Percentiles rank a stretch among this genome's conserved stretches.
Evolutionary conservation across 2,113 vertebrate species (phyloP).

Genomic region (Vanacampus margaritifer): DNA sequence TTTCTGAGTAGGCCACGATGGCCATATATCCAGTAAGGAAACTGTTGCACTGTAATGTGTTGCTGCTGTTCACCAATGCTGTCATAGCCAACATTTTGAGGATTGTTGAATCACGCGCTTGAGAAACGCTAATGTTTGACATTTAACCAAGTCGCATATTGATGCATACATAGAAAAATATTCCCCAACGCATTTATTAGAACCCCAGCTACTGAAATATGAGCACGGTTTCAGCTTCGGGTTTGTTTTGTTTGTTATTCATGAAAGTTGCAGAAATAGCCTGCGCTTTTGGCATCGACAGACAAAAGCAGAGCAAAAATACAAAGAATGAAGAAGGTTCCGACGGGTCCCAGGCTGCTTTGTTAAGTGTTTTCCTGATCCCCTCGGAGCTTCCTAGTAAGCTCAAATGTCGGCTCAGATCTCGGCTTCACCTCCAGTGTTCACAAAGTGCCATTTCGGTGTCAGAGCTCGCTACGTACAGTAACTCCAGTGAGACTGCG

Average conservation of each 20-base stretch:
- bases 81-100: constrained; percentile 14
- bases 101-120: not conserved
- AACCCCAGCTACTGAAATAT: not conserved
- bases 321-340: constrained; percentile 48
- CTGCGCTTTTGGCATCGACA: constrained; percentile 24
- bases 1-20: too few species aligned
- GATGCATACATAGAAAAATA: constrained; percentile 7
- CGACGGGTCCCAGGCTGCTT: constrained; percentile 53
- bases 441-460: constrained; percentile 36
- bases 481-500: constrained; percentile 30
- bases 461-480: constrained; percentile 36
- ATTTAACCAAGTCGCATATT: not conserved
- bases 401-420: constrained; percentile 57
- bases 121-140: not conserved
- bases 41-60: too few species aligned
- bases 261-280: constrained; percentile 24
- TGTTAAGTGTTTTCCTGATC: constrained; percentile 56
- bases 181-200: constrained; percentile 1
- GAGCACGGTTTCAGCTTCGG: not conserved
- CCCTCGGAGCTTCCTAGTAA: constrained; percentile 48
- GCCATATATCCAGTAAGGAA: too few species aligned
- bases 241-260: constrained; percentile 7
- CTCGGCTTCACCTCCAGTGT: constrained; percentile 41
- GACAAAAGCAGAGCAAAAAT: constrained; percentile 28
- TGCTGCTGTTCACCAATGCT: not conserved